phyloP scores from a whole-genome alignment of 37 sponge, comb jelly and placozoan genomes.

The Oopsacas minuta region DNA sequence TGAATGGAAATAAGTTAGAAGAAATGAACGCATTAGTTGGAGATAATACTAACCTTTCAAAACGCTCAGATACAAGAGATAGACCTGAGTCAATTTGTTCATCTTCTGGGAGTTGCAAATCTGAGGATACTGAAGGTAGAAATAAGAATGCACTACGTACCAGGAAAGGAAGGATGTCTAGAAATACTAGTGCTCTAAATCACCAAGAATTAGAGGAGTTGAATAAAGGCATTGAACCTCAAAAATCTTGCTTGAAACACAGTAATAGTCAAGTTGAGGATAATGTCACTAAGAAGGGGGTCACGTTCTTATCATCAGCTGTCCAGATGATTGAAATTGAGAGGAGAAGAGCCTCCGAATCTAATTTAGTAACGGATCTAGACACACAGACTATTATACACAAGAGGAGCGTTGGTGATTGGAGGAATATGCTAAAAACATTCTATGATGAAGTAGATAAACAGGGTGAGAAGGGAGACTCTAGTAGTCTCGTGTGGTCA shows the following conservation, averaged over 20 bases:
- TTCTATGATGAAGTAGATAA: background rate
- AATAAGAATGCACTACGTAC: background rate
- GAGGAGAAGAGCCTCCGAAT: background rate
- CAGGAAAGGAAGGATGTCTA: background rate
- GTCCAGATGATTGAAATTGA: constrained; percentile 13
- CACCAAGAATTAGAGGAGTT: background rate
- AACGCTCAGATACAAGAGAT: background rate
- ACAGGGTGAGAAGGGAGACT: background rate
- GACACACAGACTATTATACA: background rate
- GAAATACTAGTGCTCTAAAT: background rate
- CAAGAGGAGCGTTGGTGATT: background rate
- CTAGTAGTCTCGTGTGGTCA: background rate
- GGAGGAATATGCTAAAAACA: background rate
- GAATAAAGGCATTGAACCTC: constrained; percentile 2
- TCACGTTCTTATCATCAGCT: background rate
- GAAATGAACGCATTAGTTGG: background rate
- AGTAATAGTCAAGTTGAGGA: background rate
- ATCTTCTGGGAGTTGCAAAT: background rate
- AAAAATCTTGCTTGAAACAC: background rate
- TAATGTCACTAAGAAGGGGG: background rate
- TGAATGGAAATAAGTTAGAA: background rate
- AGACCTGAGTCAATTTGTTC: background rate
- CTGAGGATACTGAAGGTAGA: background rate
- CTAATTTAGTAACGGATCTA: background rate
- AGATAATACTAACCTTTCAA: background rate